These are phyloP conservation scores for Garra rufa DNA, from an alignment of 2,113 vertebrate genomes.

Conservation along the genomic window DNA sequence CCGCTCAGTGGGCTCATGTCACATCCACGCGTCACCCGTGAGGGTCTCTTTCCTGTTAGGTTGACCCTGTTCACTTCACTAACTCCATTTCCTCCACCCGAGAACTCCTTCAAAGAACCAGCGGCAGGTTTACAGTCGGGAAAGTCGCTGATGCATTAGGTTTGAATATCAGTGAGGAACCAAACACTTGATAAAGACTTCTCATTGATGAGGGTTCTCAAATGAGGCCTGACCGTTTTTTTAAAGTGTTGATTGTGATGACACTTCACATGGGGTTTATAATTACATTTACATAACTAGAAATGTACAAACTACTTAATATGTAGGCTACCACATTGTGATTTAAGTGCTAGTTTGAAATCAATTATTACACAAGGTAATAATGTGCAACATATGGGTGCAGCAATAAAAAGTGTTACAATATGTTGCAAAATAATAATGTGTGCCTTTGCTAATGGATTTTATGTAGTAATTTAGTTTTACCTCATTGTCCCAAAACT, in stretches of 20 bases:
- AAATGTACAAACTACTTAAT: no score
- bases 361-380: neutral
- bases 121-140: constrained; percentile 68
- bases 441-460: neutral
- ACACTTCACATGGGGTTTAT: neutral
- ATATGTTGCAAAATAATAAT: neutral
- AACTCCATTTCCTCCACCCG: constrained; percentile 77
- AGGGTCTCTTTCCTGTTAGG: constrained; percentile 71
- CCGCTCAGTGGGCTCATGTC: constrained; percentile 47
- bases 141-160: constrained; percentile 66
- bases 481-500: neutral
- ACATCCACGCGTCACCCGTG: constrained; percentile 54
- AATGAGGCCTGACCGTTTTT: neutral
- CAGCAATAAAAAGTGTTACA: neutral
- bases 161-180: constrained; percentile 44
- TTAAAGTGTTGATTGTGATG: neutral
- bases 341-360: no score
- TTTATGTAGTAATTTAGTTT: neutral
- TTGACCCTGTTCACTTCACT: constrained; percentile 76
- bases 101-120: constrained; percentile 66
- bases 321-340: no score
- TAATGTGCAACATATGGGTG: neutral
- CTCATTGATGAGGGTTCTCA: neutral
- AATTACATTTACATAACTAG: neutral
- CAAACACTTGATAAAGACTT: neutral